Evolutionary conservation across 30 jellyfish, hydroid and myxozoan species (phyloP).

Genomic region (Sanderia malayensis): DNA sequence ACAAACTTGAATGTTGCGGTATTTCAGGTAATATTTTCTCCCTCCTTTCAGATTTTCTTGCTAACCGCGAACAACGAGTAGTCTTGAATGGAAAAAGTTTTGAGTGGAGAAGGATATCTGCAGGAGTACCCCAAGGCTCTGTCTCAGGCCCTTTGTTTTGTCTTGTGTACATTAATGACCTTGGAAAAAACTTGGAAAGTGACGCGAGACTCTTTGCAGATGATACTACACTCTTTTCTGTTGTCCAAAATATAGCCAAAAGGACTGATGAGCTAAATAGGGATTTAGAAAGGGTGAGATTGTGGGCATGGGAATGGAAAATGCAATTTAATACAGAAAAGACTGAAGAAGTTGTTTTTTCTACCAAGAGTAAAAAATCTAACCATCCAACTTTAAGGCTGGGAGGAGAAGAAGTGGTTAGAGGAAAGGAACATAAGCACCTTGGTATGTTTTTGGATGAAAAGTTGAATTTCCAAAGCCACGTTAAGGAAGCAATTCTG

Average conservation of each 20-base stretch:
- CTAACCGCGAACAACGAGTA: too few relatives aligned
- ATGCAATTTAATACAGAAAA: constrained; percentile 1
- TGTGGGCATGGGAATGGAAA: neutral
- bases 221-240: constrained; percentile 22
- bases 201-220: constrained; percentile 22
- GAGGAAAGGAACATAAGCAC: too few relatives aligned
- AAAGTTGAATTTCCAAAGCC: too few relatives aligned
- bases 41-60: too few relatives aligned
- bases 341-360: constrained; percentile 12
- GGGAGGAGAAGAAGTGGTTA: constrained; percentile 2
- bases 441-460: too few relatives aligned
- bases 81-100: too few relatives aligned
- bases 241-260: constrained; percentile 7
- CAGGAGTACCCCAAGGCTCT: constrained; percentile 33
- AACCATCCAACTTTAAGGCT: neutral
- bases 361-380: constrained; percentile 13
- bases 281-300: neutral
- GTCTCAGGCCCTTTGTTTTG: constrained; percentile 30
- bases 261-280: neutral
- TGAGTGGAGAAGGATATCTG: constrained; percentile 5
- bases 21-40: too few relatives aligned
- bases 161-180: constrained; percentile 31
- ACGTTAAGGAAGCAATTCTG: constrained; percentile 1
- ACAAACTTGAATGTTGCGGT: too few relatives aligned
- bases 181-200: constrained; percentile 12